phyloP scores from a whole-genome alignment of 2,888 invertebrate genomes.

The Melipona beecheii region DNA sequence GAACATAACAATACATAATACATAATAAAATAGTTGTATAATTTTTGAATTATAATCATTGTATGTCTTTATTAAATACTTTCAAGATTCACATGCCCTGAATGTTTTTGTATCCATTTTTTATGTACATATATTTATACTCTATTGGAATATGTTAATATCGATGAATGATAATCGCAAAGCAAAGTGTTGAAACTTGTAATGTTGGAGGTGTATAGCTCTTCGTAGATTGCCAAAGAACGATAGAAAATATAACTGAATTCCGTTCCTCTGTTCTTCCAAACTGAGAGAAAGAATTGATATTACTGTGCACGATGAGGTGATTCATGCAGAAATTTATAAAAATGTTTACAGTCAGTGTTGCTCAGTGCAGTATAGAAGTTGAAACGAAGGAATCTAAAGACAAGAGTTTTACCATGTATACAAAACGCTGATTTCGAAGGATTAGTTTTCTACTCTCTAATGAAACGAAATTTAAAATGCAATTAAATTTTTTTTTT shows the following conservation, averaged over 20 bases:
- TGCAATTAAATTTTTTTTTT: slow-evolving; percentile 1
- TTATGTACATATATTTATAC: slow-evolving; percentile 7
- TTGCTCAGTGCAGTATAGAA: slow-evolving; percentile 40
- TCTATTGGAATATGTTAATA: background rate
- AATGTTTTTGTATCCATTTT: slow-evolving; percentile 21
- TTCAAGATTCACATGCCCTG: background rate
- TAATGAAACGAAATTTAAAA: slow-evolving; percentile 1
- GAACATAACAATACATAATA: background rate
- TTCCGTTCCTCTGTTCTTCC: slow-evolving; percentile 51
- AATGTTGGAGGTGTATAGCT: slow-evolving; percentile 52
- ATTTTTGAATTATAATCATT: slow-evolving; percentile 24
- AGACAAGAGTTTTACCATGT: slow-evolving; percentile 13
- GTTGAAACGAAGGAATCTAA: slow-evolving; percentile 23
- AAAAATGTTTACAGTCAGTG: slow-evolving; percentile 75
- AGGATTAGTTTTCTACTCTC: slow-evolving; percentile 29
- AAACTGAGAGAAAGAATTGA: slow-evolving; percentile 31
- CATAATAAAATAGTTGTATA: slow-evolving; percentile 13
- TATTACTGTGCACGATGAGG: slow-evolving; percentile 34
- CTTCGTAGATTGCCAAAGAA: slow-evolving; percentile 48
- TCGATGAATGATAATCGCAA: background rate
- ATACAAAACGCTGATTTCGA: slow-evolving; percentile 36
- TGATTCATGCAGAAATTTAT: slow-evolving; percentile 74
- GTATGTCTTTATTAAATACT: slow-evolving; percentile 21
- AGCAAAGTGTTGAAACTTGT: background rate
- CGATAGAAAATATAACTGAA: slow-evolving; percentile 34